Conservation (phyloP, 1,140 invertebrate species). For the Episyrphus balteatus region DNA sequence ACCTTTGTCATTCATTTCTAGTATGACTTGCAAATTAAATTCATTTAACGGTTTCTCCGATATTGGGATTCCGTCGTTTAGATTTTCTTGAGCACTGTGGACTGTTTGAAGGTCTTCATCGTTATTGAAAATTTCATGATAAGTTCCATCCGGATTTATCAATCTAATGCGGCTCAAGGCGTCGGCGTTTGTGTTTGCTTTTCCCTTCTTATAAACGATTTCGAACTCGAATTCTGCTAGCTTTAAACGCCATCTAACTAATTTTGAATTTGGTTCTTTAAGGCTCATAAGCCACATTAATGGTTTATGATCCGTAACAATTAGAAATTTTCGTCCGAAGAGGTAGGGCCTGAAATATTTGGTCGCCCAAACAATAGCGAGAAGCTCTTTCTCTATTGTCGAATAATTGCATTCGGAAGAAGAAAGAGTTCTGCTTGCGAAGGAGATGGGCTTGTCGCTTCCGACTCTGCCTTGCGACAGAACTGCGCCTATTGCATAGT, state of each 20-base stretch:
- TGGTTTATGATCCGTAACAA: conserved; percentile 7
- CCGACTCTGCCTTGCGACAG: conserved; percentile 16
- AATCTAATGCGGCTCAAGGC: conserved; percentile 13
- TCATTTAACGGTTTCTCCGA: conserved; percentile 13
- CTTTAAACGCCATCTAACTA: conserved; percentile 16
- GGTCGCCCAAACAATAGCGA: conserved; percentile 31
- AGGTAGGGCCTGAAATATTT: conserved; percentile 37
- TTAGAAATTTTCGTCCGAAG: conserved; percentile 21
- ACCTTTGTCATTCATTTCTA: conserved; percentile 3
- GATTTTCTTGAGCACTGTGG: conserved; percentile 1
- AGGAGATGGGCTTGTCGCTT: conserved; percentile 27
- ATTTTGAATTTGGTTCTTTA: conserved; percentile 24
- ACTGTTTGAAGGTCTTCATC: background rate
- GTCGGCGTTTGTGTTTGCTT: conserved; percentile 25
- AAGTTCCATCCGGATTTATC: background rate
- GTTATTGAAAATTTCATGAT: background rate
- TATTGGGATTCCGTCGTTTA: conserved; percentile 7
- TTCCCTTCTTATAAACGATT: conserved; percentile 34
- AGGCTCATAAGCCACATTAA: conserved; percentile 31
- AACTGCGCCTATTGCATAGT: conserved; percentile 15
- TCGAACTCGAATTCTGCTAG: conserved; percentile 23
- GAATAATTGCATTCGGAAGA: conserved; percentile 30
- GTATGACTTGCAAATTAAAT: conserved; percentile 9
- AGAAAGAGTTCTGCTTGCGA: conserved; percentile 33
- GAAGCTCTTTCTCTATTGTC: conserved; percentile 28